phyloP scores from a whole-genome alignment of 2,797 vertebrate genomes.

The Orestias chungarensis region DNA sequence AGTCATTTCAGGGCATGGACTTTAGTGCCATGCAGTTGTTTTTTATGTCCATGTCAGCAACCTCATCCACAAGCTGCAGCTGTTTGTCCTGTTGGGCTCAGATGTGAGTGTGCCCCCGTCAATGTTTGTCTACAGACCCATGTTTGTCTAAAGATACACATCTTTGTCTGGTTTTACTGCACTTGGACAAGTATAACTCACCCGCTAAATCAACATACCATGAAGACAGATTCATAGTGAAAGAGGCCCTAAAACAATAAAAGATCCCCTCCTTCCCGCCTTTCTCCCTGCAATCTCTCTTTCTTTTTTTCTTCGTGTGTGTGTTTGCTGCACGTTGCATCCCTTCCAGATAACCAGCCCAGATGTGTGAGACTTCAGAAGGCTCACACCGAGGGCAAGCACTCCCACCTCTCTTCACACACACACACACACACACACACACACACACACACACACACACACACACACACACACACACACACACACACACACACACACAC shows the following conservation, averaged over 20 bases:
- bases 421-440: conserved; percentile 68
- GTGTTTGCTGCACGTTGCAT: conserved; percentile 53
- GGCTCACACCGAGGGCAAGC: conserved; percentile 50
- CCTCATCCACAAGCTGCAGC: conserved; percentile 58
- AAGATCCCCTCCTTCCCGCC: conserved; percentile 13
- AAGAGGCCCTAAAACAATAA: conserved; percentile 47
- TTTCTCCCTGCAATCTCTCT: conserved; percentile 6
- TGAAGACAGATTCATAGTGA: conserved; percentile 47
- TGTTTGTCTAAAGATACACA: conserved; percentile 31
- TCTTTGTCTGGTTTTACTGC: conserved; percentile 31
- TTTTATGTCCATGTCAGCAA: conserved; percentile 56
- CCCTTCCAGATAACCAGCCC: conserved; percentile 72
- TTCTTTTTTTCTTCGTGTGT: conserved; percentile 36
- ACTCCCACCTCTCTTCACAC: conserved; percentile 57
- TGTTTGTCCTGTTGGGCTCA: conserved; percentile 57
- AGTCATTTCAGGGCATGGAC: conserved; percentile 59
- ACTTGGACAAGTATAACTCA: conserved; percentile 36
- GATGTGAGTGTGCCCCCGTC: conserved; percentile 17
- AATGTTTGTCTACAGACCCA: conserved; percentile 18
- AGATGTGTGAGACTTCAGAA: conserved; percentile 80
- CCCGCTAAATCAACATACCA: conserved; percentile 31
- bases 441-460: conserved; percentile 73
- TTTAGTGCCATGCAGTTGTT: conserved; percentile 57
- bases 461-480: conserved; percentile 75
- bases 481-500: conserved; percentile 71